Conservation (phyloP, 2,797 vertebrate species). For the Diplodus sargus region DNA sequence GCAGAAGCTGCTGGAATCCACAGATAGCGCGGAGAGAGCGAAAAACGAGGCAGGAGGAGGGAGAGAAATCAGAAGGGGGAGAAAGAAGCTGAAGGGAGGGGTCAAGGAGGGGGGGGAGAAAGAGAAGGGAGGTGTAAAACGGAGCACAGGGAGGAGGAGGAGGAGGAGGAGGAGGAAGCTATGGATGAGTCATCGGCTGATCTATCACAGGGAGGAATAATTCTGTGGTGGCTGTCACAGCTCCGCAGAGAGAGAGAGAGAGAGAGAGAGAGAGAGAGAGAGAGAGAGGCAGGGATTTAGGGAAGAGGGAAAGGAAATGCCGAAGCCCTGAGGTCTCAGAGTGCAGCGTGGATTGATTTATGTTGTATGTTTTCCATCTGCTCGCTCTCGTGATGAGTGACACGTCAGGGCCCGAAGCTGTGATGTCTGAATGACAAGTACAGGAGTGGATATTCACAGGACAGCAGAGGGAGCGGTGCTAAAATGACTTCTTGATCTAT, state of each 20-base stretch:
- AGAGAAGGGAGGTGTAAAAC: constrained; percentile 53
- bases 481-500: constrained; percentile 10
- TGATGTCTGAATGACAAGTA: constrained; percentile 31
- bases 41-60: constrained; percentile 18
- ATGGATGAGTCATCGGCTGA: constrained; percentile 82
- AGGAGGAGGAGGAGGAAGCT: constrained; percentile 49
- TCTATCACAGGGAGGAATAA: constrained; percentile 77
- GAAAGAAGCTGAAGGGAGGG: constrained; percentile 33
- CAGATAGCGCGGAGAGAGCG: constrained; percentile 34
- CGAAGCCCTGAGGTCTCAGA: not conserved
- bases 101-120: constrained; percentile 24
- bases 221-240: constrained; percentile 65
- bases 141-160: constrained; percentile 25
- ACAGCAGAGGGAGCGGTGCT: not conserved
- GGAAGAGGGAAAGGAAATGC: constrained; percentile 16
- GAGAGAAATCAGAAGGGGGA: constrained; percentile 28
- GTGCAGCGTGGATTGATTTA: constrained; percentile 45
- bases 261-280: constrained; percentile 58
- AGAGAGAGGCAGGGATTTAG: not conserved
- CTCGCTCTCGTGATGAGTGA: constrained; percentile 13
- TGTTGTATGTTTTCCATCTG: constrained; percentile 34
- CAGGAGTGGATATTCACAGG: constrained; percentile 3
- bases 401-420: constrained; percentile 11
- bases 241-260: constrained; percentile 42
- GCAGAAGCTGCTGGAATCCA: constrained; percentile 60